Evolutionary conservation across 1,140 invertebrate species (phyloP).

Genomic region (Drosophila varians): DNA sequence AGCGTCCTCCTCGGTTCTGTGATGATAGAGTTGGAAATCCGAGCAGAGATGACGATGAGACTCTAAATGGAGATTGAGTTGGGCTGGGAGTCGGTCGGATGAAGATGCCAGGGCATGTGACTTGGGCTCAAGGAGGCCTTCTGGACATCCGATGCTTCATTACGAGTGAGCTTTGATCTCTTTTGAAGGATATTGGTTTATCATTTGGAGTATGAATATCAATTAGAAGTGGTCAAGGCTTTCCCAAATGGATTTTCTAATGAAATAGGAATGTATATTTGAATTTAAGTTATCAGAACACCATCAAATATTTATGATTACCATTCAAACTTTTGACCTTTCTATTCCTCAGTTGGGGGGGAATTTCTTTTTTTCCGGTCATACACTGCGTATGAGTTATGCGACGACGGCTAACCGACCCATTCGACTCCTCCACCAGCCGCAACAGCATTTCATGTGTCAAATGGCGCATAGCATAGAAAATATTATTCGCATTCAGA

Average conservation of each 20-base stretch:
- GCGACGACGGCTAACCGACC: slow-evolving; percentile 3
- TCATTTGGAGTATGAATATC: too few species aligned
- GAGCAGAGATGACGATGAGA: slow-evolving; percentile 6
- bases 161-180: too few species aligned
- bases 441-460: slow-evolving; percentile 48
- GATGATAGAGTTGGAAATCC: slow-evolving; percentile 14
- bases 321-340: too few species aligned
- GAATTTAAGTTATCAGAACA: too few species aligned
- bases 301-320: too few species aligned
- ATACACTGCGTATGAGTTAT: slow-evolving; percentile 78
- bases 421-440: background rate
- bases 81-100: background rate
- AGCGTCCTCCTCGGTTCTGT: slow-evolving; percentile 2
- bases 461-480: slow-evolving; percentile 74
- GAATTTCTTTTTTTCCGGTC: slow-evolving; percentile 47
- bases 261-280: too few species aligned
- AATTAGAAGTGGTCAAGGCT: too few species aligned
- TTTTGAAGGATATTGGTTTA: background rate
- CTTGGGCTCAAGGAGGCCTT: background rate
- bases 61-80: slow-evolving; percentile 34
- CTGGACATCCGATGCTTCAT: background rate
- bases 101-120: slow-evolving; percentile 4
- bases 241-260: too few species aligned
- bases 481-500: slow-evolving; percentile 60
- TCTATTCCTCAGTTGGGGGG: background rate